Evolutionary conservation across 1,140 invertebrate species (phyloP), one percentile per base, ranked within the genome.

Genomic region (Drosophila nannoptera): DNA sequence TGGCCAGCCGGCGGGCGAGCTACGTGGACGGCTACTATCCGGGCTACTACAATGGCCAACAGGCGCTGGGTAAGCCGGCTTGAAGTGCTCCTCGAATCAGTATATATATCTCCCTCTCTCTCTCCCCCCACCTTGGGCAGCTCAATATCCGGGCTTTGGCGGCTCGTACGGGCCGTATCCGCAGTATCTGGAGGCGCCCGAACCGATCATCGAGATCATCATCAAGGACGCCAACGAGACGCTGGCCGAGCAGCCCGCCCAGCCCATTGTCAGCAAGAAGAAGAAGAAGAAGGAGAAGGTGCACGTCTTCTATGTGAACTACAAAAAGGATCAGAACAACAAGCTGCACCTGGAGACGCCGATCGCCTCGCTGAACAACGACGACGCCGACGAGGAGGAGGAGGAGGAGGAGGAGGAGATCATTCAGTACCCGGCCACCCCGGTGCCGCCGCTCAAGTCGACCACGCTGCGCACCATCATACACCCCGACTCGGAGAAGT

Each of bases 121-220:
- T n/a, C n/a, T n/a, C n/a, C n/a, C n/a, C n/a, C n/a, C n/a, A n/a
- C 11, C 6, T 73, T 86, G 0, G n/a, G 11, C 62, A 89, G 87
- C 73, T 55, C 87, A 88, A 66, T 89, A 81, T 67, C 74, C 87
- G 2, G 58, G 59, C 38, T 84, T 72, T 60, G 72, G 70, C 1
- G 29, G 52, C 8, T 66, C 56, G 6, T 88, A 87, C 56, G 52
- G 55, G 0, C 70, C 73, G 0, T 87, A 91, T 66, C 92, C 92
- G 6, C 92, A 94, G 62, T 94, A 95, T 78, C 90, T 92, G 7
- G 93, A 94, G 72, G 94, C 95, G 59, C 95, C 95, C 0, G 96
- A 97, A 86, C 96, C 96, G 9, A 97, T 97, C 48, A 97, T 97
- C 65, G 96, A 97, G 90, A 97, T 96, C 69, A 97, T 97, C 56